phyloP scores from a whole-genome alignment of 2,888 invertebrate species.

The Branchinecta sandiegonensis region DNA sequence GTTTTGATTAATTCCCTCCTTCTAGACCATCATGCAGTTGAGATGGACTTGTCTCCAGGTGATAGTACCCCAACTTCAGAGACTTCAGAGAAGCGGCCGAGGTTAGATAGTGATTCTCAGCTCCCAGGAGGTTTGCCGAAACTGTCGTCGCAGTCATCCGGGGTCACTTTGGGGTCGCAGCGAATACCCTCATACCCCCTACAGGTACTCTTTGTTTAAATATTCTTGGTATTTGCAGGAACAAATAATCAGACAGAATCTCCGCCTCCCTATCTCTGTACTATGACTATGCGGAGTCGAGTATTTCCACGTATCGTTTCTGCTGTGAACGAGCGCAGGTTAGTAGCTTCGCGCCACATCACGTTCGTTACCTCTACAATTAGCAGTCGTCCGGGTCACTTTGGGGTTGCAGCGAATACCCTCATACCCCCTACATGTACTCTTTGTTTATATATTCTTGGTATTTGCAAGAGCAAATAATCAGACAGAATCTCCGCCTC shows the following conservation, averaged over 20 bases:
- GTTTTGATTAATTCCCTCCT: background rate
- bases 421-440: background rate
- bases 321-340: too few species aligned
- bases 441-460: background rate
- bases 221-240: too few species aligned
- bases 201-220: background rate
- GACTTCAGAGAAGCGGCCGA: constrained; percentile 38
- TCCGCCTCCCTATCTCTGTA: too few species aligned
- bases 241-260: too few species aligned
- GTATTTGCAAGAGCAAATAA: too few species aligned
- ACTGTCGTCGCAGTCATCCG: background rate
- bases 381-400: background rate
- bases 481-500: too few species aligned
- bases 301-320: too few species aligned
- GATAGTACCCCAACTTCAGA: constrained; percentile 76
- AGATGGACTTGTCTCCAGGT: constrained; percentile 88
- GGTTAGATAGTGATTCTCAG: background rate
- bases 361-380: too few species aligned
- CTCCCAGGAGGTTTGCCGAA: background rate
- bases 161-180: constrained; percentile 8
- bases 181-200: constrained; percentile 3
- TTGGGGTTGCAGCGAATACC: constrained; percentile 9
- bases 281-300: too few species aligned
- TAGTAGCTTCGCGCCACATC: too few species aligned
- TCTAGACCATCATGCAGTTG: constrained; percentile 33